Base-by-base conservation (phyloP, 2,797 vertebrate species). In the Enoplosus armatus region DNA sequence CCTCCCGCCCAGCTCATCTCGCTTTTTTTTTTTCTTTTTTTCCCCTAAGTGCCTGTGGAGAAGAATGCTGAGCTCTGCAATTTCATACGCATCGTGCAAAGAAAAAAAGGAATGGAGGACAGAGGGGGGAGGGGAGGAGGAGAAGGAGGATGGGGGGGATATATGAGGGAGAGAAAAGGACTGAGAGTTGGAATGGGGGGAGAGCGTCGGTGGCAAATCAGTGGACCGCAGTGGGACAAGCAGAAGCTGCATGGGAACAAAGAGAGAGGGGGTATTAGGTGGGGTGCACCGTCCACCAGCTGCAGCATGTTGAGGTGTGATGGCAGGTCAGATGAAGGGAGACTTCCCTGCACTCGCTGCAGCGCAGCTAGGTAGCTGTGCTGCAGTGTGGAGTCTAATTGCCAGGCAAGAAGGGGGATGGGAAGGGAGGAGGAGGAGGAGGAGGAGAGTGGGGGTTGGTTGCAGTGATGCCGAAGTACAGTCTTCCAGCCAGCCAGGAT, bases 1-100 rank as follows among this genome's bases (percentile, higher is more conserved):
- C 87, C 79, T 90, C 90, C 92, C 89, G 51, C 89, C 91, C 80
- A 79, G 75, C 86, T 91, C 85, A 80, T 93, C 87, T 59, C 74
- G 70, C 22, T 60, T 37, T 59, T 59, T 35, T 55, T 75, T 50
- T 59, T 61, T 69, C 29, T 24, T 7, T 63, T 73, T 74, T 51
- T 60, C 20, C 77, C 68, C 72, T 79, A 92, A 87, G 91, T 90
- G 91, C 89, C 84, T 68, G 87, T 85, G 80, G 81, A 86, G 82
- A 90, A 90, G 87, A 94, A 91, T 94, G 95, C 94, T 95, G 93
- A 95, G 94, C 92, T 94, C 82, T 89, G 92, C 94, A 94, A 90
- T 93, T 94, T 93, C 82, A 92, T 89, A 90, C 53, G 75, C 85
- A 90, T 73, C 56, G 74, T 63, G 87, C 74, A 74, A 84, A 85